Percentiles rank a stretch among this genome's conserved stretches.
Conservation (phyloP, 2,113 vertebrate genomes). For the Antechinus flavipes region DNA sequence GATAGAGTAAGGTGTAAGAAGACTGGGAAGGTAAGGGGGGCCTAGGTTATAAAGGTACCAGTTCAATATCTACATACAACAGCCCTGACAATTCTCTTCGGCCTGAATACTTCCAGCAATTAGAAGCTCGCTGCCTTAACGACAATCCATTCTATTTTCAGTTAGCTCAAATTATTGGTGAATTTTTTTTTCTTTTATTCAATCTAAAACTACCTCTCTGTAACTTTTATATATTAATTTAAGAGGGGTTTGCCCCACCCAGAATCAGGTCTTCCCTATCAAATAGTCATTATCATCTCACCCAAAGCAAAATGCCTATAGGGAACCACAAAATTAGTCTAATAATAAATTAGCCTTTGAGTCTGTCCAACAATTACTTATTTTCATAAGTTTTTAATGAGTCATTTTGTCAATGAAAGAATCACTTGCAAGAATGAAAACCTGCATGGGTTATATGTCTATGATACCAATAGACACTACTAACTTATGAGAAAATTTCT, state of each 20-base stretch:
- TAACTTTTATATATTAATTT: background rate
- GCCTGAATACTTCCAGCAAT: background rate
- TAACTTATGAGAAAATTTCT: background rate
- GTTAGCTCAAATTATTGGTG: background rate
- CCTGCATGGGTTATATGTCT: background rate
- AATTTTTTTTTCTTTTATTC: background rate
- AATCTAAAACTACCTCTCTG: background rate
- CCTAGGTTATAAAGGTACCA: background rate
- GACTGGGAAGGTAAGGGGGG: background rate
- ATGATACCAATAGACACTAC: background rate
- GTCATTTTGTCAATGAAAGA: background rate
- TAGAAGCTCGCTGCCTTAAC: background rate
- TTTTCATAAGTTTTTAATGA: background rate
- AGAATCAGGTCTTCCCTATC: background rate
- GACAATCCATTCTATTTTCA: background rate
- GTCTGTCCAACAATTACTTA: background rate
- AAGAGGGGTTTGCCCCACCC: background rate
- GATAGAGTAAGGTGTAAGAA: background rate
- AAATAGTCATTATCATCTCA: background rate
- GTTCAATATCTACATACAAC: background rate
- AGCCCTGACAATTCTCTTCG: background rate
- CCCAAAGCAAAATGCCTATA: background rate
- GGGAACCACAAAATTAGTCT: background rate
- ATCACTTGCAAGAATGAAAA: background rate
- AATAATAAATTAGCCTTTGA: background rate